phyloP scores from a whole-genome alignment of 2,797 vertebrate genomes.

The Pangasius krempfi region DNA sequence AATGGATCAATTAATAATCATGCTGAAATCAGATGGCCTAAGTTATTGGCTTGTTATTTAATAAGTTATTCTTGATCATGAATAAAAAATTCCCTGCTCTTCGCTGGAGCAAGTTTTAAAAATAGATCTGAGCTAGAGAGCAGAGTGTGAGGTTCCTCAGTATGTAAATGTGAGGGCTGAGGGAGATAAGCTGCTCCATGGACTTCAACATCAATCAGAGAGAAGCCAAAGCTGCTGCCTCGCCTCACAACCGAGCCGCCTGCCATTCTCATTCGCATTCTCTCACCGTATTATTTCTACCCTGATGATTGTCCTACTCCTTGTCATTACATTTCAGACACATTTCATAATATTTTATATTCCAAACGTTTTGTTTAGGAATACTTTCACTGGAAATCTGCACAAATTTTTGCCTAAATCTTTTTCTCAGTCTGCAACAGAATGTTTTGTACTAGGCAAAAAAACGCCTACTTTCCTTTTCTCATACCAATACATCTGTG shows the following conservation, averaged over 20 bases:
- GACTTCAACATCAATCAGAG: constrained; percentile 64
- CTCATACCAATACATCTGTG: not conserved
- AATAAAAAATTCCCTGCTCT: constrained; percentile 56
- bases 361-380: not conserved
- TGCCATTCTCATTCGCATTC: constrained; percentile 51
- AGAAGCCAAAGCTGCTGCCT: constrained; percentile 50
- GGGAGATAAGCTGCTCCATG: constrained; percentile 57
- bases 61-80: constrained; percentile 56
- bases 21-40: constrained; percentile 41
- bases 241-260: constrained; percentile 30
- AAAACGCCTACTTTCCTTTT: not conserved
- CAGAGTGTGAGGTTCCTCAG: constrained; percentile 46
- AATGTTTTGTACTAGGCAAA: not conserved
- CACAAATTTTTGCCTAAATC: not conserved
- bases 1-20: constrained; percentile 47
- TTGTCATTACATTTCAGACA: constrained; percentile 16
- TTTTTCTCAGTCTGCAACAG: not conserved
- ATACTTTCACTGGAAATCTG: not conserved
- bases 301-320: constrained; percentile 34
- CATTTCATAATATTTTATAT: constrained; percentile 1
- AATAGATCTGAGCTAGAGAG: constrained; percentile 61
- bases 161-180: constrained; percentile 61
- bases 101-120: constrained; percentile 57
- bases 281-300: constrained; percentile 35
- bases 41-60: constrained; percentile 54